Evolutionary conservation across 2,888 invertebrate species (phyloP).

Genomic region (Baccha elongata): DNA sequence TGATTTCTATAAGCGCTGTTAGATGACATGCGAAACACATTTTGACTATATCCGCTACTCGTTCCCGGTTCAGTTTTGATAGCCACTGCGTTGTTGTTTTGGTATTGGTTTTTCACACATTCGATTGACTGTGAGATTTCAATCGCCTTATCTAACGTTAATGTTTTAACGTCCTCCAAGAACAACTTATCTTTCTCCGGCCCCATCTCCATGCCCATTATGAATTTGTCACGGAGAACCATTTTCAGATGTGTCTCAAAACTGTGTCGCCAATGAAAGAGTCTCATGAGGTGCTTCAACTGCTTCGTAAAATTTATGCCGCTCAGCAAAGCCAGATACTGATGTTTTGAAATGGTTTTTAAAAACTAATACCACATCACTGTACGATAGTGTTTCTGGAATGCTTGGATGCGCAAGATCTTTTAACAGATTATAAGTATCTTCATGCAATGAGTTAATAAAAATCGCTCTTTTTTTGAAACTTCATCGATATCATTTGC

Average conservation of each 20-base stretch:
- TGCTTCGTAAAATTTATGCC: background rate
- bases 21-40: too few relatives aligned
- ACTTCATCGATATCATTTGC: constrained; percentile 1
- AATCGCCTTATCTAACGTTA: background rate
- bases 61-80: too few relatives aligned
- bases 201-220: constrained; percentile 52
- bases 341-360: constrained; percentile 12
- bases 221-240: constrained; percentile 44
- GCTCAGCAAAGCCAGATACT: background rate
- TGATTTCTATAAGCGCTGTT: too few relatives aligned
- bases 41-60: too few relatives aligned
- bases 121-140: background rate
- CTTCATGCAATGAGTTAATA: constrained; percentile 9
- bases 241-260: background rate
- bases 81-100: too few relatives aligned
- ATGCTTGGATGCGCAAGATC: constrained; percentile 2
- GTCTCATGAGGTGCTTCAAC: background rate
- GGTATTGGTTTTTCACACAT: too few relatives aligned
- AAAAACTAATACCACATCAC: background rate
- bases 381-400: background rate
- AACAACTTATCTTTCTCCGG: constrained; percentile 64
- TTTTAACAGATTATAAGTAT: constrained; percentile 4
- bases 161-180: constrained; percentile 47
- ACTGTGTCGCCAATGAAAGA: constrained; percentile 3
- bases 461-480: constrained; percentile 18